Conservation (phyloP, 1,140 invertebrate genomes). For the Heliothis virescens region DNA sequence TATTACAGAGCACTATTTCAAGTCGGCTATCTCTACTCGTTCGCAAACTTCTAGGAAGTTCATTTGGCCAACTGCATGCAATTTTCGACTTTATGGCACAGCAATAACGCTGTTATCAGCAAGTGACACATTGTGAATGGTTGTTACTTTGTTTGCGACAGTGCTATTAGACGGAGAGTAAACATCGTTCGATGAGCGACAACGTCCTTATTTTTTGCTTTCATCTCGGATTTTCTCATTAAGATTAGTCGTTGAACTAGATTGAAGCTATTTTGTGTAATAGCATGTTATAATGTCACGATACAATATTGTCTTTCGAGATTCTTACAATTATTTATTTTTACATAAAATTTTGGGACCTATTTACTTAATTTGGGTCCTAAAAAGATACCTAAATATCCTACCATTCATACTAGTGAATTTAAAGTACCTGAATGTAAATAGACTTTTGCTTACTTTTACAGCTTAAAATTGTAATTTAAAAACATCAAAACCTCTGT, state of each 20-base stretch:
- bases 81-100: conserved; percentile 4
- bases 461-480: no score
- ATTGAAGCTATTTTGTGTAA: not conserved
- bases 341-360: no score
- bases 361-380: no score
- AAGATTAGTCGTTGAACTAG: not conserved
- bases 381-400: no score
- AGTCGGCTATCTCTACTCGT: not conserved
- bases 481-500: no score
- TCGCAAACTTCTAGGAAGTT: conserved; percentile 4
- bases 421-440: no score
- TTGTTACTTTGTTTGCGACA: conserved; percentile 30
- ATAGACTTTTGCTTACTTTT: no score
- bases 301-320: not conserved
- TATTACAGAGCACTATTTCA: not conserved
- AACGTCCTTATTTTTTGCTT: conserved; percentile 29
- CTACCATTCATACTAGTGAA: no score
- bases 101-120: conserved; percentile 20
- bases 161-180: conserved; percentile 21
- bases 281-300: not conserved
- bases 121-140: not conserved
- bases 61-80: not conserved
- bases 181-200: conserved; percentile 34
- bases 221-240: conserved; percentile 2
- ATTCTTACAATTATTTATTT: no score